These are phyloP conservation scores for Cryptus viduatorius DNA, from an alignment of 2,888 invertebrate genomes.

Conservation along the genomic window DNA sequence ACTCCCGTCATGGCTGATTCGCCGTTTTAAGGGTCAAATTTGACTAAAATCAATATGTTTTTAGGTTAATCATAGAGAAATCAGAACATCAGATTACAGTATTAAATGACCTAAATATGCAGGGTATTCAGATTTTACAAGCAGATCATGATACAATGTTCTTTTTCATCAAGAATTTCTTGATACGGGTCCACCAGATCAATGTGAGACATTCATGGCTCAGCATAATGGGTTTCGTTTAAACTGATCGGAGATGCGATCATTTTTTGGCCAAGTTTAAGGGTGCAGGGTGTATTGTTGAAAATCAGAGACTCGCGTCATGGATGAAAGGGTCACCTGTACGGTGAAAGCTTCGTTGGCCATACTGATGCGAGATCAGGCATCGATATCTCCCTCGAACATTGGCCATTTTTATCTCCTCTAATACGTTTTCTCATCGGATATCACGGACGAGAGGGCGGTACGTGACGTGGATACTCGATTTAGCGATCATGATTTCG, in stretches of 20 bases:
- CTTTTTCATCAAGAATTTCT: too few species aligned
- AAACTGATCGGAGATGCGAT: background rate
- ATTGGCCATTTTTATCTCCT: constrained; percentile 12
- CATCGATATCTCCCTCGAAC: background rate
- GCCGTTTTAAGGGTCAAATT: too few species aligned
- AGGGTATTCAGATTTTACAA: too few species aligned
- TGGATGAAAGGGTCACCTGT: constrained; percentile 3
- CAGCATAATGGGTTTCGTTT: background rate
- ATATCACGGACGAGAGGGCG: constrained; percentile 15
- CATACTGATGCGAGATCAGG: background rate
- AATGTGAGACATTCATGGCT: background rate
- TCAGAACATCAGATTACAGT: too few species aligned
- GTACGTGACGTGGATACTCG: constrained; percentile 51
- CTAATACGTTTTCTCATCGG: constrained; percentile 26
- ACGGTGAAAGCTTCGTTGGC: background rate
- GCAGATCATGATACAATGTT: too few species aligned
- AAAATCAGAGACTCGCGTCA: background rate
- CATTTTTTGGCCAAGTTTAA: background rate
- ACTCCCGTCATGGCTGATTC: background rate
- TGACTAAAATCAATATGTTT: too few species aligned
- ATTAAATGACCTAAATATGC: background rate
- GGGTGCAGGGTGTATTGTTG: background rate
- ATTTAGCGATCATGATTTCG: constrained; percentile 52
- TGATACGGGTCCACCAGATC: too few species aligned
- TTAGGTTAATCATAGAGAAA: too few species aligned